Evolutionary conservation across 2,113 vertebrate species (phyloP), one percentile per base, ranked within the genome.

Genomic region (Sporophila hypoxantha): DNA sequence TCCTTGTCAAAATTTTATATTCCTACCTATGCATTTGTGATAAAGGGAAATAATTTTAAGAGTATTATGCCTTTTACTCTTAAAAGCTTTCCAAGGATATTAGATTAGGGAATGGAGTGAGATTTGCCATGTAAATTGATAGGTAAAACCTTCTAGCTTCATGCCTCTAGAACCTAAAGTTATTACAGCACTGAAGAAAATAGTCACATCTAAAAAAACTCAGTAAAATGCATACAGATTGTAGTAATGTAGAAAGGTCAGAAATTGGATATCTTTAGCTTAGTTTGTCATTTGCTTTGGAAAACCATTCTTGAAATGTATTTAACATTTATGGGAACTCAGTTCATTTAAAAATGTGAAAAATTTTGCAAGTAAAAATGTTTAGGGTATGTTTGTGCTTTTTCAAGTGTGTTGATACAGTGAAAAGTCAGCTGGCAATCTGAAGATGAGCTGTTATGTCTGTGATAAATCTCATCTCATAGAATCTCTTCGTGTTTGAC

Each of bases 1-100:
- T 81, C 41, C 62, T 46, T 92, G 87, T 91, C 90, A 96, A 69
- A 92, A 89, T 91, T 89, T 74, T 67, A 56, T 86, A 84, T 84
- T 88, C 14, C 29, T 13, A 32, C 65, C 66, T 74, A 77, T 77
- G 57, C 32, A 87, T 76, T 87, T 77, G 37, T 81, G 76, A 71
- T 85, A 89, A 89, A 89, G 66, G 50, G 49, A 93, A 83, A 71
- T 89, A 55, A 70, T 92, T 91, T 75, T 56, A 85, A 87, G 66
- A 91, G 62, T 74, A 81, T 91, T 87, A 81, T 13, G 66, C 27
- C 34, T 80, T 95, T 90, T 82, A 73, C 80, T 85, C 78, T 88
- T 89, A 66, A 76, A 89, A 76, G 64, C 89, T 81, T 93, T 46
- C 39, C 25, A 42, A 66, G 75, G 66, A 47, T 82, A 75, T 75